Percentiles rank a stretch among this genome's conserved stretches.
Evolutionary conservation across 1,140 invertebrate genomes (phyloP).

Genomic region (Formica selysi): DNA sequence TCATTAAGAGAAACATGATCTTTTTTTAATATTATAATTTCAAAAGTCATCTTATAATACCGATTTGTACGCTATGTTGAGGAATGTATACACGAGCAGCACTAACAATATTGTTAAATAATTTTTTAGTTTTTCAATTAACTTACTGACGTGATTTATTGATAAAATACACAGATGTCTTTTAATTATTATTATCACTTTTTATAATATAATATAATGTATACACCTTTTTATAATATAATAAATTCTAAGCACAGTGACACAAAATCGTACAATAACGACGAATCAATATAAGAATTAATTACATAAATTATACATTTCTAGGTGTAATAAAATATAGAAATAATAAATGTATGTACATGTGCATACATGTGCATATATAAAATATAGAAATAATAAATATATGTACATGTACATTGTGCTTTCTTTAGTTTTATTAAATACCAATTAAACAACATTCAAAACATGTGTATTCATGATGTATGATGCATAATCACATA

Average conservation of each 20-base stretch:
- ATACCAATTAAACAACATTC: neutral
- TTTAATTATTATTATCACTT: neutral
- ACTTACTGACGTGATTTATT: neutral
- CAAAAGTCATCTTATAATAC: no score
- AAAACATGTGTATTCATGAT: neutral
- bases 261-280: neutral
- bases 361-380: neutral
- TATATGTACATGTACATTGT: neutral
- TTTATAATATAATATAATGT: no score
- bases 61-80: neutral
- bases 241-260: neutral
- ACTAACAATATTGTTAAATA: neutral
- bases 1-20: neutral
- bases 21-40: conserved; percentile 8
- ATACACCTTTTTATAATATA: neutral
- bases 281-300: neutral
- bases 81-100: neutral
- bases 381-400: conserved; percentile 3
- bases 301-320: conserved; percentile 1
- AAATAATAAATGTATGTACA: conserved; percentile 2
- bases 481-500: neutral
- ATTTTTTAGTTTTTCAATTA: neutral
- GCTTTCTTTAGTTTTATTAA: conserved; percentile 32
- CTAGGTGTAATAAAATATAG: neutral
- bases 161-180: neutral